phyloP scores from a whole-genome alignment of 2,797 vertebrate species.

The Florisuga fusca region DNA sequence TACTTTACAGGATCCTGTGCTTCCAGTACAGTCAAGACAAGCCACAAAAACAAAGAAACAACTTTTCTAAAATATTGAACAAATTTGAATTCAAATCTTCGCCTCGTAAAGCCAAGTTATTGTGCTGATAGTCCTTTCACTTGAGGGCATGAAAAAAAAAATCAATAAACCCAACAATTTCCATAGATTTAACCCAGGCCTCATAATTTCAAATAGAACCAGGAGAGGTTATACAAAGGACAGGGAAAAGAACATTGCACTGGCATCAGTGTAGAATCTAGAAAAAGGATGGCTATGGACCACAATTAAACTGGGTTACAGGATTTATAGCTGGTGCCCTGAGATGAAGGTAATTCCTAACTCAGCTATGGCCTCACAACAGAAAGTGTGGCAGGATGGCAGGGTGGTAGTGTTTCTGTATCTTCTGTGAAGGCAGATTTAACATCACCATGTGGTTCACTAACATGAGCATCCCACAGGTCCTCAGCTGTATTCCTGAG shows the following conservation, averaged over 20 bases:
- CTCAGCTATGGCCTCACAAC: neutral
- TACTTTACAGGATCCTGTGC: neutral
- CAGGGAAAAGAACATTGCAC: neutral
- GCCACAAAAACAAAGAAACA: neutral
- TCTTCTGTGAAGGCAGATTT: neutral
- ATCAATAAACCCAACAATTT: constrained; percentile 10
- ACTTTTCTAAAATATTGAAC: neutral
- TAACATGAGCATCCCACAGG: neutral
- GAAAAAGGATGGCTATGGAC: neutral
- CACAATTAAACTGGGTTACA: neutral
- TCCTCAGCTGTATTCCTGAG: neutral
- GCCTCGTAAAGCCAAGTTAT: constrained; percentile 14
- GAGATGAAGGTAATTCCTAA: neutral
- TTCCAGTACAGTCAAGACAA: neutral
- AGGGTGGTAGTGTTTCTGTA: neutral
- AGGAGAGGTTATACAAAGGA: neutral
- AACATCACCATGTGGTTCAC: fast-evolving
- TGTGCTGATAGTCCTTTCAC: neutral
- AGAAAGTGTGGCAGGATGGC: neutral
- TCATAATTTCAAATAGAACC: neutral
- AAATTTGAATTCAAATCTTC: constrained; percentile 31
- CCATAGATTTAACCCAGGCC: neutral
- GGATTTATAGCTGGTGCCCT: neutral
- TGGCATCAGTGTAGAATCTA: neutral
- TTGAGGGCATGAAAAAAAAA: neutral